Evolutionary conservation across 2,113 vertebrate species (phyloP).

Genomic region (Pterocles orientalis): DNA sequence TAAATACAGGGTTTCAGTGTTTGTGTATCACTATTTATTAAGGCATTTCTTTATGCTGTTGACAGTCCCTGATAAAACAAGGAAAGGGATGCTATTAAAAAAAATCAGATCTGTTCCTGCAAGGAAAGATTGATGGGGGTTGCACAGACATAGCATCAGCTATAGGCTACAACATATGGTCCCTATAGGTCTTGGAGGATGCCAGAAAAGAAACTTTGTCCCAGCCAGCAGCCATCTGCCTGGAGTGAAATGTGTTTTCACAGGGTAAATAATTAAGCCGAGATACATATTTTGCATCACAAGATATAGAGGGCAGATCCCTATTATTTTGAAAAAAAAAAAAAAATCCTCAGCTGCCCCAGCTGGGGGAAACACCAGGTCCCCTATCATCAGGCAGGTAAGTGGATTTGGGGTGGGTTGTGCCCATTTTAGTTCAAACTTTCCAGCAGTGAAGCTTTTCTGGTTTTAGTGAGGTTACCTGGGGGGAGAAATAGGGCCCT

Average conservation of each 20-base stretch:
- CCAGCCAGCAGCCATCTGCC: background rate
- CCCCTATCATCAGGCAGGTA: background rate
- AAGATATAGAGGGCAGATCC: background rate
- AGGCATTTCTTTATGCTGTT: background rate
- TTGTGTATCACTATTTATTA: conserved; percentile 29
- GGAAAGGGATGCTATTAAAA: background rate
- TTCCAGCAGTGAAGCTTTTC: background rate
- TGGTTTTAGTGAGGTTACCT: background rate
- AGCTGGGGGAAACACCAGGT: background rate
- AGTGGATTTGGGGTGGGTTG: background rate
- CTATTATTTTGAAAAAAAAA: background rate
- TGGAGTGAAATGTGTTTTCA: background rate
- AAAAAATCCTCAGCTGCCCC: background rate
- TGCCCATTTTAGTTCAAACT: background rate
- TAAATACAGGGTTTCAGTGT: background rate
- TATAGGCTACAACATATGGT: background rate
- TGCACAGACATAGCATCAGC: background rate
- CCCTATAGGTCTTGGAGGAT: background rate
- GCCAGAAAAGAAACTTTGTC: background rate
- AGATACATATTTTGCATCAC: background rate
- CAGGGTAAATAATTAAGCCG: background rate
- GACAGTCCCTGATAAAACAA: conserved; percentile 3
- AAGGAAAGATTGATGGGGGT: background rate
- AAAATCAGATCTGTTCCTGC: background rate
- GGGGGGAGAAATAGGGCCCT: background rate